Evolutionary conservation across 2,888 invertebrate species (phyloP).

Genomic region (Heteromyza rotundicornis): DNA sequence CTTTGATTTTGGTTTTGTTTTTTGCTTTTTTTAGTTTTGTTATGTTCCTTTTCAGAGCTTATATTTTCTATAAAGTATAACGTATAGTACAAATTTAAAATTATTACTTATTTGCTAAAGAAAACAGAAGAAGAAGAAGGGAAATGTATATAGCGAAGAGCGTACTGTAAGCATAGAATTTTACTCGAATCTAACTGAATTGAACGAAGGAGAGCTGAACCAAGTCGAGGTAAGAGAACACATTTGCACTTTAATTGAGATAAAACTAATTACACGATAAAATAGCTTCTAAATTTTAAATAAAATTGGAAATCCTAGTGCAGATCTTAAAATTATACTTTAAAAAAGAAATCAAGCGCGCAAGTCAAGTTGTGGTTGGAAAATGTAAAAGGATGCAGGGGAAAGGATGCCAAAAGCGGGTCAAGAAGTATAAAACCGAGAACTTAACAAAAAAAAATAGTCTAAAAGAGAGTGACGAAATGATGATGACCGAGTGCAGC

Average conservation of each 20-base stretch:
- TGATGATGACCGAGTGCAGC: neutral
- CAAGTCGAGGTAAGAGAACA: neutral
- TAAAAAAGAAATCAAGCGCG: too few species aligned
- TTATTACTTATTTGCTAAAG: slow-evolving; percentile 12
- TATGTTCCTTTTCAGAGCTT: too few species aligned
- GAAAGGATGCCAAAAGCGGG: too few species aligned
- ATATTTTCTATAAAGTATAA: neutral
- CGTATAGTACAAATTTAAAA: slow-evolving; percentile 1
- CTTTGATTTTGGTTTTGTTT: neutral
- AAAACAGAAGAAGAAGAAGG: slow-evolving; percentile 1
- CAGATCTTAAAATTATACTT: neutral
- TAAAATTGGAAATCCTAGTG: neutral
- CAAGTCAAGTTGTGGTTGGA: too few species aligned
- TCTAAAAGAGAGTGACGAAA: neutral
- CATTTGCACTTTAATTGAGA: neutral
- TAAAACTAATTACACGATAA: neutral
- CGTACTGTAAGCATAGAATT: slow-evolving; percentile 11
- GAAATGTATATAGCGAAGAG: neutral
- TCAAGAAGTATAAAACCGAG: too few species aligned
- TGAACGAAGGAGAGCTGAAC: too few species aligned
- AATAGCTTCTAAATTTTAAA: neutral
- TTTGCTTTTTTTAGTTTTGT: too few species aligned
- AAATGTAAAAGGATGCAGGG: too few species aligned
- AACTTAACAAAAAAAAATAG: neutral
- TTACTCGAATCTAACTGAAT: neutral